A percentile compares a stretch with the other conserved stretches of the same genome.
These are phyloP conservation scores for Peromyscus attwateri DNA, from an alignment of 2,797 vertebrate species.

Conservation along the genomic window DNA sequence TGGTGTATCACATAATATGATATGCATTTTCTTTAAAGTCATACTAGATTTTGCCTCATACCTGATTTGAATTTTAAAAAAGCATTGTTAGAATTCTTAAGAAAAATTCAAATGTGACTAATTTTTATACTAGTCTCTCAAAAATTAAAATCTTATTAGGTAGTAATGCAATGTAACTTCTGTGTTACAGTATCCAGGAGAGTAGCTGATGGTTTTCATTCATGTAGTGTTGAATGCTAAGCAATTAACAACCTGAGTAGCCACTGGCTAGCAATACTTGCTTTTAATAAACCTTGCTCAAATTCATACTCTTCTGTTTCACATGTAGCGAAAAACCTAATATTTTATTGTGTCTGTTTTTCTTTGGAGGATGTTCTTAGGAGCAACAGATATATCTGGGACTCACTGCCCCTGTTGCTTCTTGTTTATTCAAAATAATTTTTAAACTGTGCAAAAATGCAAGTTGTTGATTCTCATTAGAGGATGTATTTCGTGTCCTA, in stretches of 20 bases:
- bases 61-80: not conserved
- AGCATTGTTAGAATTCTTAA: conserved; percentile 3
- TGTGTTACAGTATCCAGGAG: not conserved
- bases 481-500: conserved; percentile 44
- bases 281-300: not conserved
- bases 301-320: not conserved
- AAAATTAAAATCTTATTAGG: conserved; percentile 26
- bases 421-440: conserved; percentile 50
- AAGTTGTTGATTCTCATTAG: conserved; percentile 49
- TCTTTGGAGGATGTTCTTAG: conserved; percentile 38
- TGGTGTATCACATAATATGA: not conserved
- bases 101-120: not conserved
- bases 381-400: conserved; percentile 35
- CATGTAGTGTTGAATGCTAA: conserved; percentile 5
- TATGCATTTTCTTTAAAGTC: not conserved
- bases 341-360: conserved; percentile 14
- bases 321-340: not conserved
- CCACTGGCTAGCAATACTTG: not conserved
- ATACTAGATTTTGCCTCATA: not conserved
- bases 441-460: conserved; percentile 56
- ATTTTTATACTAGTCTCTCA: conserved; percentile 37
- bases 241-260: not conserved
- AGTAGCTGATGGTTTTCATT: conserved; percentile 22
- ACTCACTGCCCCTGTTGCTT: conserved; percentile 35
- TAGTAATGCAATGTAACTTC: not conserved